Conservation (phyloP, 2,797 vertebrate species). For the Argentina silus region DNA sequence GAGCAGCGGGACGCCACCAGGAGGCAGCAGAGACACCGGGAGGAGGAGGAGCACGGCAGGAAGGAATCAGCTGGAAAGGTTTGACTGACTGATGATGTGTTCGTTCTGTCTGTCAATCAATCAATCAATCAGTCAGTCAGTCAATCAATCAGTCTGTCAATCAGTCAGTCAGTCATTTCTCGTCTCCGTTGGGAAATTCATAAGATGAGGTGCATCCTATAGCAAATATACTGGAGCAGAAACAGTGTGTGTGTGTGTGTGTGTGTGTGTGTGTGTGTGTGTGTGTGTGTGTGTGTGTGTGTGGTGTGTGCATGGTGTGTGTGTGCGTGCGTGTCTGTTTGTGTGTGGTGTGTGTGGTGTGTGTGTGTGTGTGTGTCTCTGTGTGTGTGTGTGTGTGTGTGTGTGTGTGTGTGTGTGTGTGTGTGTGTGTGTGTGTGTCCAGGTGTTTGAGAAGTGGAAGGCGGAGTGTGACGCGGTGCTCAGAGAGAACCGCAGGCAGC, state of each 20-base stretch:
- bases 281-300: background rate
- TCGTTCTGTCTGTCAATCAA: too few species aligned
- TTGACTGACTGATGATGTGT: background rate
- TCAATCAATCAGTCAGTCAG: too few species aligned
- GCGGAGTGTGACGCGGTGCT: conserved; percentile 78
- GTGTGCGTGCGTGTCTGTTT: background rate
- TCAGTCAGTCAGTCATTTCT: too few species aligned
- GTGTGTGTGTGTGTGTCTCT: conserved; percentile 21
- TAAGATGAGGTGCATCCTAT: too few species aligned
- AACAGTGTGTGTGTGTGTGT: too few species aligned
- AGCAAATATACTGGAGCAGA: too few species aligned
- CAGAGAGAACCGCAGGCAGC: conserved; percentile 78
- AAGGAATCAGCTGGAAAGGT: conserved; percentile 83
- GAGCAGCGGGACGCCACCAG: conserved; percentile 75
- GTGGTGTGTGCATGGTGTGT: conserved; percentile 13
- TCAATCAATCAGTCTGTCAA: too few species aligned
- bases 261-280: background rate
- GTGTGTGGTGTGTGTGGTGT: too few species aligned
- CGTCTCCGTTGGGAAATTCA: too few species aligned
- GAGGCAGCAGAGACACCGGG: conserved; percentile 73
- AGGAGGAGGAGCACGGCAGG: conserved; percentile 80
- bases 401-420: background rate
- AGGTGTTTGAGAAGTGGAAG: conserved; percentile 96
- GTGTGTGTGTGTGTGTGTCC: conserved; percentile 25
- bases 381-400: background rate